phyloP scores from a whole-genome alignment of 1,140 invertebrate genomes.

The Lepidurus packardi region DNA sequence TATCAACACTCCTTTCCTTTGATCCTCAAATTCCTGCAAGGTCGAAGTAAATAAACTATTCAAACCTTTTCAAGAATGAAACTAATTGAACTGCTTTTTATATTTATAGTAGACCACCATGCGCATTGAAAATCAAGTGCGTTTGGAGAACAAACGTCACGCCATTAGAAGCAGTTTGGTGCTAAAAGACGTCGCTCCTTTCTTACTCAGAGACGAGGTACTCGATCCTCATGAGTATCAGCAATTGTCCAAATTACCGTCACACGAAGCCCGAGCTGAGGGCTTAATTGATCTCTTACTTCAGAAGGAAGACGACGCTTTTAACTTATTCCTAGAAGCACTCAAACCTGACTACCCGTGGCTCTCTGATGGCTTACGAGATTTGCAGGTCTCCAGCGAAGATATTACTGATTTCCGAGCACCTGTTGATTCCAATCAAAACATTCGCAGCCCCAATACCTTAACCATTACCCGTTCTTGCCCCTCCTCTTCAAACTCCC shows the following conservation, averaged over 20 bases:
- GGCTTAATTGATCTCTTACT: neutral
- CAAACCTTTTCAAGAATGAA: neutral
- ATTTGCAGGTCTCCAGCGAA: neutral
- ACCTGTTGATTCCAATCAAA: slow-evolving; percentile 3
- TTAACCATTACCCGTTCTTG: neutral
- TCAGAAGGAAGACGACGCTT: neutral
- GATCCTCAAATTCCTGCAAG: no score
- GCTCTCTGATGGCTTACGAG: neutral
- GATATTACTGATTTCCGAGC: slow-evolving; percentile 6
- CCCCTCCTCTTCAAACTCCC: neutral
- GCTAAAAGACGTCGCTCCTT: neutral
- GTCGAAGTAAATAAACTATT: no score
- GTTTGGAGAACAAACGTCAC: neutral
- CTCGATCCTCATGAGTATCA: neutral
- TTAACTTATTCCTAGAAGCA: neutral
- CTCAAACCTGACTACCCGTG: neutral
- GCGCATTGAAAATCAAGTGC: neutral
- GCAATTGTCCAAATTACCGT: neutral
- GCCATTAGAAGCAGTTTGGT: slow-evolving; percentile 1
- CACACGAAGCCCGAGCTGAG: neutral
- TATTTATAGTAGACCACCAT: neutral
- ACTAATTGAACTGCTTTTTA: neutral
- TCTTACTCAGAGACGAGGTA: neutral
- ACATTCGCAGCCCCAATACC: neutral
- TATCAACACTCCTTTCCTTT: neutral